Conservation (phyloP, 2,888 invertebrate species). For the Parnassius mnemosyne region DNA sequence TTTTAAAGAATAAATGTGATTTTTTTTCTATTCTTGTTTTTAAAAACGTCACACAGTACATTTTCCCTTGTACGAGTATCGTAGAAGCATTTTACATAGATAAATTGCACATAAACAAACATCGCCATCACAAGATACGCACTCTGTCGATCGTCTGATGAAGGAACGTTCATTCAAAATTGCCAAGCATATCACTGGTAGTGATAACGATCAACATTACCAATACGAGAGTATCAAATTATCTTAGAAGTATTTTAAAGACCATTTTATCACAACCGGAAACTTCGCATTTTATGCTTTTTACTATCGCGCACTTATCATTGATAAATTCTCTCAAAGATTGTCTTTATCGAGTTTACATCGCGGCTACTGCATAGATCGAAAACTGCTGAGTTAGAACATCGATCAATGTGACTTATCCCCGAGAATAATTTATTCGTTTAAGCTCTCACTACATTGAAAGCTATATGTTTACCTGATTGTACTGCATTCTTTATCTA, state of each 20-base stretch:
- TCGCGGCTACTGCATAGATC: conserved; percentile 63
- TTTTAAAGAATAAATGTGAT: no score
- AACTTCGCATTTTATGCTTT: not conserved
- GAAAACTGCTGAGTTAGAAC: conserved; percentile 74
- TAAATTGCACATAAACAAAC: no score
- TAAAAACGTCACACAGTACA: no score
- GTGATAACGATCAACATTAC: no score
- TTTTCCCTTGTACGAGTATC: no score
- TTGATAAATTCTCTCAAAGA: conserved; percentile 41
- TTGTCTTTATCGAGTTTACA: conserved; percentile 41
- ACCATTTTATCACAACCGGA: conserved; percentile 1
- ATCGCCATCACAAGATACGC: not conserved
- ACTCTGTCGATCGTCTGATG: not conserved
- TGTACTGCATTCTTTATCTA: conserved; percentile 8
- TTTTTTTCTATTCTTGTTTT: no score
- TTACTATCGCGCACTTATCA: conserved; percentile 30
- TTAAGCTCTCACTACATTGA: conserved; percentile 33
- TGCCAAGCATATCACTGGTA: no score
- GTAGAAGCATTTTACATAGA: no score
- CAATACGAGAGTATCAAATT: no score
- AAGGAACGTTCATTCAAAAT: no score
- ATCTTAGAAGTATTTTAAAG: no score
- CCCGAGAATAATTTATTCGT: conserved; percentile 47
- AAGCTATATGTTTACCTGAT: conserved; percentile 33
- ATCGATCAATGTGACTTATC: conserved; percentile 69